Evolutionary conservation across 2,888 invertebrate species (phyloP).

Genomic region (Cryptophagus acutangulus): DNA sequence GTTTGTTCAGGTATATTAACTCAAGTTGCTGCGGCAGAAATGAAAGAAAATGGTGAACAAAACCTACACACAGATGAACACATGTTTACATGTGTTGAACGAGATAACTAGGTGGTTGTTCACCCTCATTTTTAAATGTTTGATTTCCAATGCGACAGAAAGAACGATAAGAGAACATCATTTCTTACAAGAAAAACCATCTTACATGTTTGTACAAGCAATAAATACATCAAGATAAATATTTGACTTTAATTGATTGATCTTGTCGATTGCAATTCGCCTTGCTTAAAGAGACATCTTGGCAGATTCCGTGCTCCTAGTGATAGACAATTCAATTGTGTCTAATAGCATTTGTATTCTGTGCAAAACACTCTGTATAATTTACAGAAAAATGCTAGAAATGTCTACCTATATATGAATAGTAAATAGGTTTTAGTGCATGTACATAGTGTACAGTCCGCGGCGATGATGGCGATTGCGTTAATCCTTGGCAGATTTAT

Average conservation of each 20-base stretch:
- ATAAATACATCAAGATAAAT: no score
- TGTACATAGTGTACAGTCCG: conserved; percentile 35
- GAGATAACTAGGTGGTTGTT: neutral
- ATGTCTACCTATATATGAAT: neutral
- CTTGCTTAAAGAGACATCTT: no score
- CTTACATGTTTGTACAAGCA: no score
- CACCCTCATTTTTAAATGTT: conserved; percentile 2
- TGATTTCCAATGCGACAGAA: neutral
- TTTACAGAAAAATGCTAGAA: neutral
- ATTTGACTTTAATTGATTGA: no score
- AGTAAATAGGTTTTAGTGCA: conserved; percentile 24
- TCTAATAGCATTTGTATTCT: no score
- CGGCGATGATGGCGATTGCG: conserved; percentile 43
- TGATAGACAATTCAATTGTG: no score
- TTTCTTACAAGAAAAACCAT: no score
- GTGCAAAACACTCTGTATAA: neutral
- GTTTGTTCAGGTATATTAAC: conserved; percentile 1
- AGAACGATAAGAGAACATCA: conserved; percentile 3
- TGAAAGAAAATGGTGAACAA: no score
- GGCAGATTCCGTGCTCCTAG: no score
- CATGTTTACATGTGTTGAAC: neutral
- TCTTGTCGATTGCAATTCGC: no score
- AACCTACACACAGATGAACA: no score
- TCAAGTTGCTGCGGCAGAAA: conserved; percentile 1
- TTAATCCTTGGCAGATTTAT: conserved; percentile 56